Conservation (phyloP, 2,113 vertebrate species). For the Delphinus delphis region DNA sequence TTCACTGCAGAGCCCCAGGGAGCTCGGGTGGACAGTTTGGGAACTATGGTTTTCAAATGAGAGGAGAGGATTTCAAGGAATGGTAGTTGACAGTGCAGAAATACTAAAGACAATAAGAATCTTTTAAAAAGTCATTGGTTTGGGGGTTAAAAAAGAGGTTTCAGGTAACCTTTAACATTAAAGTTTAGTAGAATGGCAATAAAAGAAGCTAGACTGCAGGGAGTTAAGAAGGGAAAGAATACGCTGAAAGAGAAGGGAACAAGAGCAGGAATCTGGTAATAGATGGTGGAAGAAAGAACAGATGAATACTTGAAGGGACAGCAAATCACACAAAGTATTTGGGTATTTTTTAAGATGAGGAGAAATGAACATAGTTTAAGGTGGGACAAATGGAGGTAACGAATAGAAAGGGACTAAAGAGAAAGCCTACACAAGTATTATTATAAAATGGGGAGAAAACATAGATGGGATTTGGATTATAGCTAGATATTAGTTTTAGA, state of each 20-base stretch:
- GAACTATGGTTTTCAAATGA: background rate
- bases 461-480: background rate
- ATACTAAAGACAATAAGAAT: background rate
- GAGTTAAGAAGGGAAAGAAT: background rate
- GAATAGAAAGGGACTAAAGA: background rate
- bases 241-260: background rate
- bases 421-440: background rate
- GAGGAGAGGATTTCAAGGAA: background rate
- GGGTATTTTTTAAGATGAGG: background rate
- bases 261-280: background rate
- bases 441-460: background rate
- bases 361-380: constrained; percentile 12
- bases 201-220: background rate
- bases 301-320: background rate
- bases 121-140: background rate
- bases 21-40: background rate
- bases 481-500: background rate
- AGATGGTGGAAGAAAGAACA: background rate
- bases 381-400: background rate
- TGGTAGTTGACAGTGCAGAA: background rate
- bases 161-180: background rate
- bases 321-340: background rate
- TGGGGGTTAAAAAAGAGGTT: background rate
- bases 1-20: background rate
- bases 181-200: background rate